Base-by-base conservation (phyloP, 2,113 vertebrate species). In the Daphoenositta chrysoptera region DNA sequence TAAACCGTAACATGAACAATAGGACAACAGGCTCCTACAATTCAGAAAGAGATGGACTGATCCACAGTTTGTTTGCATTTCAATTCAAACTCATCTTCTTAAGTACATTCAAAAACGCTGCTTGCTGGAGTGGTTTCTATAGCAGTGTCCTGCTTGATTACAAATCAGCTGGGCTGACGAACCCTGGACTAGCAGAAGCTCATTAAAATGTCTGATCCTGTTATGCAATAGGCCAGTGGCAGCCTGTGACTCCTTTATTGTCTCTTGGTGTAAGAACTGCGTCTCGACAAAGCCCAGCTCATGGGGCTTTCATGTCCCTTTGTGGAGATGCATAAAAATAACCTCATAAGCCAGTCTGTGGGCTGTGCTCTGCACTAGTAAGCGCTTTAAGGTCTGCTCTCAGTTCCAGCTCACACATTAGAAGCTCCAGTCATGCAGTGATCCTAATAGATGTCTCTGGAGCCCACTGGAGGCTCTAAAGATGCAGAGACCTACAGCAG, bases 201-300 rank as follows among this genome's bases (percentile, higher is more conserved):
- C 93, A 96, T 97, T 97, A 96, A 80, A 94, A 90, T 45, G 90
- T 90, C 94, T 96, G 93, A 97, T 95, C 96, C 73, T 22, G 72
- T 96, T 96, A 94, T 76, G 92, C 93, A 96, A 84, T 40, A 93
- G 83, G 64, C 76, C 44, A 11, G 64, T 64, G 48, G 92, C 93
- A 92, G 92, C 47, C 96, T 71, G 88, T 83, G 77, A 84, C 90
- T 90, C 90, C 86, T 86, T 78, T 64, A 72, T 93, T 96, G 90
- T 91, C 88, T 60, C 92, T 63, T 35, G 87, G n/a, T 93, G 64
- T 58, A 90, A 94, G 79, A 83, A 33, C 86, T 48, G 35, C 1
- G 0, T 71, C 93, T 95, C 14, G 0, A 94, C 89, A 95, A 95
- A 97, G 95, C 71, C 86, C 80, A 77, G 76, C 94, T 94, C 89